Conservation (phyloP, 2,797 vertebrate species). For the Emys orbicularis region DNA sequence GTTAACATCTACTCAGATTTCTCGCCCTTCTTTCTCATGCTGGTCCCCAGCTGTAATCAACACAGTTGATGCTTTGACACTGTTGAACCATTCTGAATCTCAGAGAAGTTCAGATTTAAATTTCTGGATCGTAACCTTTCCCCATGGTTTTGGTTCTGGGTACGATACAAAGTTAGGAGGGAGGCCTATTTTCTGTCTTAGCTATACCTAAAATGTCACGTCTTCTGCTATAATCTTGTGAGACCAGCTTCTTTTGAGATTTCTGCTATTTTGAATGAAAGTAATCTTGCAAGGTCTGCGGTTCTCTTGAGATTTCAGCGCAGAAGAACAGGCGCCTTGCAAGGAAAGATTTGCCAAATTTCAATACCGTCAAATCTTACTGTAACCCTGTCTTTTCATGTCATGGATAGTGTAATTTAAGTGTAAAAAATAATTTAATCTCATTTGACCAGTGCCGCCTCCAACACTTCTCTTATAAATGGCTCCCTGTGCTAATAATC, state of each 20-base stretch:
- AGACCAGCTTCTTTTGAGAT: not conserved
- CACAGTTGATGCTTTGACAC: not conserved
- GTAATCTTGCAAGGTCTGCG: not conserved
- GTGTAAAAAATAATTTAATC: not conserved
- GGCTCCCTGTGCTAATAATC: not conserved
- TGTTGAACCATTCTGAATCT: not conserved
- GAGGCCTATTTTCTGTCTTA: not conserved
- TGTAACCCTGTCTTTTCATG: not conserved
- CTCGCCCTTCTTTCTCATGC: not conserved
- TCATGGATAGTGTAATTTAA: not conserved
- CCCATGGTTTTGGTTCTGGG: not conserved
- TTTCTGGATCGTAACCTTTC: not conserved
- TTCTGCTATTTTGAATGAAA: not conserved
- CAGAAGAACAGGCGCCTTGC: not conserved
- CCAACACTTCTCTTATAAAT: not conserved
- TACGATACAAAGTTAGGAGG: not conserved
- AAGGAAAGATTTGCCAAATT: not conserved
- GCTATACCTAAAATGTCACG: not conserved
- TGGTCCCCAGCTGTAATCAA: conserved; percentile 1
- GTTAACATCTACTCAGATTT: not conserved
- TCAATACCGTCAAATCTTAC: not conserved
- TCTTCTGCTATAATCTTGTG: not conserved
- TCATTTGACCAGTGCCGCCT: not conserved
- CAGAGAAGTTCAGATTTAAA: not conserved
- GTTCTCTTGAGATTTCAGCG: not conserved